A percentile compares a stretch with the other conserved stretches of the same genome.
Conservation (phyloP, 1,140 invertebrate species). For the Anastrepha ludens region DNA sequence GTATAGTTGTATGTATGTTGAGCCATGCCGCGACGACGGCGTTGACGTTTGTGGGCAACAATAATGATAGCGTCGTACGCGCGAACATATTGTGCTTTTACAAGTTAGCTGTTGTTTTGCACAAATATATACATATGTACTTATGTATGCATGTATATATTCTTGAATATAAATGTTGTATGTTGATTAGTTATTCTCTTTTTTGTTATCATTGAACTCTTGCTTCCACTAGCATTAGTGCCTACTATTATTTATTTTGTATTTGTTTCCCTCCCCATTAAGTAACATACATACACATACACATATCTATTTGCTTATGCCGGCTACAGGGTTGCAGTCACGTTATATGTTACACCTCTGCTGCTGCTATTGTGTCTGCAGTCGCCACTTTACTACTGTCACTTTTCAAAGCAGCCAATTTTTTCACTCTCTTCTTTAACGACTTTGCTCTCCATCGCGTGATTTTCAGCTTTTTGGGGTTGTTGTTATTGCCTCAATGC, state of each 20-base stretch:
- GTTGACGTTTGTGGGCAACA: background rate
- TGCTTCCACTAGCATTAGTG: slow-evolving; percentile 27
- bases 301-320: background rate
- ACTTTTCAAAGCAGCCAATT: slow-evolving; percentile 3
- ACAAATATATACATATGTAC: background rate
- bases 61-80: background rate
- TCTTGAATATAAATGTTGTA: background rate
- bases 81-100: background rate
- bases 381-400: background rate
- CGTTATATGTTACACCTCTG: background rate
- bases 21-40: background rate
- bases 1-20: background rate
- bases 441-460: slow-evolving; percentile 7
- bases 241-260: background rate
- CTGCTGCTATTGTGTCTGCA: background rate
- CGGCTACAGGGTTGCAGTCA: background rate
- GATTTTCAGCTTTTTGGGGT: background rate
- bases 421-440: background rate
- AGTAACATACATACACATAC: background rate
- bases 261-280: background rate
- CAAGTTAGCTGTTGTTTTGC: background rate
- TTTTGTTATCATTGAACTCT: background rate
- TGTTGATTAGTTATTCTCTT: background rate
- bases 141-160: background rate
- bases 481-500: slow-evolving; percentile 9